phyloP scores from a whole-genome alignment of 2,113 vertebrate genomes.

The Oryzias curvinotus region DNA sequence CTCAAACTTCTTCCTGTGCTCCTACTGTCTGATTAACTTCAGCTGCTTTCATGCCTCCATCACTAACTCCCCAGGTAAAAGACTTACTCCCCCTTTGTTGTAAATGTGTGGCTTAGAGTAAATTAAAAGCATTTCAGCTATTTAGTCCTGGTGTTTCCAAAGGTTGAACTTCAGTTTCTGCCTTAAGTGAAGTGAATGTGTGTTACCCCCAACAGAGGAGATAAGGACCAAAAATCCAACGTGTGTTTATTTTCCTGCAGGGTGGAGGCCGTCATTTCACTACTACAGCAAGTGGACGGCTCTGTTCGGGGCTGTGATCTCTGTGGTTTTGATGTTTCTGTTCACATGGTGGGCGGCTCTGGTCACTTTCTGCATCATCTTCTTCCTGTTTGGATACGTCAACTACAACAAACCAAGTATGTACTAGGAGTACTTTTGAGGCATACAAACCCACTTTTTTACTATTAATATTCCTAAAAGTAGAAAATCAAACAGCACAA shows the following conservation, averaged over 20 bases:
- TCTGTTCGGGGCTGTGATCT: constrained; percentile 73
- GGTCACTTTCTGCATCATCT: constrained; percentile 65
- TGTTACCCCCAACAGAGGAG: neutral
- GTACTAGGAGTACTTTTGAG: neutral
- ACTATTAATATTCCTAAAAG: too few species aligned
- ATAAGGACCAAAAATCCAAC: neutral
- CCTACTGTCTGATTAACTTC: constrained; percentile 81
- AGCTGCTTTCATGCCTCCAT: constrained; percentile 81
- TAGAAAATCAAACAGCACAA: too few species aligned
- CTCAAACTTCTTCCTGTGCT: constrained; percentile 82
- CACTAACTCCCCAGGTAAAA: constrained; percentile 77
- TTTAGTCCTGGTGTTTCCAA: too few species aligned
- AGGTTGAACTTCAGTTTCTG: too few species aligned
- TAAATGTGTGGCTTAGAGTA: too few species aligned
- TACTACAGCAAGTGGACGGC: constrained; percentile 77
- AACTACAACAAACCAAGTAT: constrained; percentile 77
- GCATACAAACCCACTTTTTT: too few species aligned
- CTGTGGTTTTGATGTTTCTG: constrained; percentile 78
- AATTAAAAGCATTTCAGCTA: too few species aligned
- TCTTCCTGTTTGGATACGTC: constrained; percentile 75
- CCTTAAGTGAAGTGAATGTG: too few species aligned
- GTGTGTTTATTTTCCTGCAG: constrained; percentile 30
- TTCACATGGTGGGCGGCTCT: constrained; percentile 80
- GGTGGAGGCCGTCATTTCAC: constrained; percentile 76
- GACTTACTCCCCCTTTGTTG: too few species aligned